Evolutionary conservation across 2,113 vertebrate species (phyloP).

Genomic region (Amazona vittata): DNA sequence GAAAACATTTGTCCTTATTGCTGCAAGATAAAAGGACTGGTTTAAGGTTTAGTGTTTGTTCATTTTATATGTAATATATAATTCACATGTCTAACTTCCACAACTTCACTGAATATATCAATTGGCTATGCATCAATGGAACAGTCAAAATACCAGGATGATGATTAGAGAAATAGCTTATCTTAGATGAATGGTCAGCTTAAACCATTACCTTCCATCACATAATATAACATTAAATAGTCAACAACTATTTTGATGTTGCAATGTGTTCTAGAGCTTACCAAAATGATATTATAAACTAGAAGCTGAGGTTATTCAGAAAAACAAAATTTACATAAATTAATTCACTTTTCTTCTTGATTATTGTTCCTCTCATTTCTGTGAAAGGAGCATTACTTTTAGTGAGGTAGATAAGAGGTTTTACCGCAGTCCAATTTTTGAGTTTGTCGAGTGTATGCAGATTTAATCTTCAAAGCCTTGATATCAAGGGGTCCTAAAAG

Average conservation of each 20-base stretch:
- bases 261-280: background rate
- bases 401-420: background rate
- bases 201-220: background rate
- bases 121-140: background rate
- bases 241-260: background rate
- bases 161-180: slow-evolving; percentile 1
- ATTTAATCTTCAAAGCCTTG: background rate
- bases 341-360: background rate
- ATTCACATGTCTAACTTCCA: slow-evolving; percentile 43
- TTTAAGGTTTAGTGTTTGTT: slow-evolving; percentile 57
- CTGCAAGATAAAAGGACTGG: slow-evolving; percentile 38
- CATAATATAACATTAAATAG: background rate
- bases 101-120: slow-evolving; percentile 2
- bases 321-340: background rate
- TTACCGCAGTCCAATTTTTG: background rate
- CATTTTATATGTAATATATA: slow-evolving; percentile 44
- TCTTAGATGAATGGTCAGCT: background rate
- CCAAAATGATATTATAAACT: background rate
- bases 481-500: background rate
- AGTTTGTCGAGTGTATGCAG: background rate
- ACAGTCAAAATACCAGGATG: slow-evolving; percentile 10
- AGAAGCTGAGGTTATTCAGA: background rate
- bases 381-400: background rate
- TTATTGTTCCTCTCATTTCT: background rate
- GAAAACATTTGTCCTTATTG: slow-evolving; percentile 48